A percentile compares a stretch with the other conserved stretches of the same genome.
These are phyloP conservation scores for Microcebus lehilahytsara DNA, from an alignment of 2,113 vertebrate genomes.

Conservation along the genomic window DNA sequence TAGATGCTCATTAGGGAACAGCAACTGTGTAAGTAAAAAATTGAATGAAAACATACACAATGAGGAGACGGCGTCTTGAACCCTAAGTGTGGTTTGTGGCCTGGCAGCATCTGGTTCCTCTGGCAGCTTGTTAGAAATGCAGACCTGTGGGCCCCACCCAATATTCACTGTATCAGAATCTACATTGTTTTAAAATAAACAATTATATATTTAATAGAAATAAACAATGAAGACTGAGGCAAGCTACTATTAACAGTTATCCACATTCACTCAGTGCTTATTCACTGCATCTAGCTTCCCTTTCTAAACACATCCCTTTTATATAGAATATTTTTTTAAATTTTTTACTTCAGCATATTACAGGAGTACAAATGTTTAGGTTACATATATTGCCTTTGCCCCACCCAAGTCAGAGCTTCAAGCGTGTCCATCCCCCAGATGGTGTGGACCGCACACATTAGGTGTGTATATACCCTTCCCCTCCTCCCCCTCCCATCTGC, in stretches of 20 bases:
- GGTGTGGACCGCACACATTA: no score
- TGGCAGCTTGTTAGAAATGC: background rate
- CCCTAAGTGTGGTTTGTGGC: background rate
- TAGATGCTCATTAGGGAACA: background rate
- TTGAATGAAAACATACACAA: background rate
- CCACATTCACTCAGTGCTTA: background rate
- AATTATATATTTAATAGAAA: background rate
- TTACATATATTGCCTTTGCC: no score
- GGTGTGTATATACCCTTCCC: no score
- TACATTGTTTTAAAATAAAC: background rate
- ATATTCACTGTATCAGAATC: background rate
- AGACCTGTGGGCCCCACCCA: background rate
- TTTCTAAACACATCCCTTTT: background rate
- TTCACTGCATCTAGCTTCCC: background rate
- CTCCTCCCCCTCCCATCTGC: no score
- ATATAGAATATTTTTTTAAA: background rate
- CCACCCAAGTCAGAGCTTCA: no score
- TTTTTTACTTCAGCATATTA: no score
- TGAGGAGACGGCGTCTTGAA: background rate
- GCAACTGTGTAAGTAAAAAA: background rate
- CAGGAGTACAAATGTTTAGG: no score
- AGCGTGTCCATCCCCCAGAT: no score
- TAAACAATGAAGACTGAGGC: background rate
- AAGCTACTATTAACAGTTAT: background rate
- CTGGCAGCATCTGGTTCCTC: background rate